phyloP scores from a whole-genome alignment of 2,113 vertebrate genomes.

The Alligator sinensis region DNA sequence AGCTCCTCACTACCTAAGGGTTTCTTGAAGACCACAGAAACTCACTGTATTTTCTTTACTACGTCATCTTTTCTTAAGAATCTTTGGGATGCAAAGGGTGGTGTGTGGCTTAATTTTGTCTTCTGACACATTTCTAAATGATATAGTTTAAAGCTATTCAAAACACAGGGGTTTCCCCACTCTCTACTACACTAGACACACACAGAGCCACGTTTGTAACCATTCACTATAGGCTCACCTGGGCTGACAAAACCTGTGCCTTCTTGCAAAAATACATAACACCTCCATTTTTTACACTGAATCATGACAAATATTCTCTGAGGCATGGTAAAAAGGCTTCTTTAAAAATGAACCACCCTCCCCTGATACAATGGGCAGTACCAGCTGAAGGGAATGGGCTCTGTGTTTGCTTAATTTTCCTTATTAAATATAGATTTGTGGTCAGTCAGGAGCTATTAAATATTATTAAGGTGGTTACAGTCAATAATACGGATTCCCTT shows the following conservation, averaged over 20 bases:
- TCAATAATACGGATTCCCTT: constrained; percentile 66
- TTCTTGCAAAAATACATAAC: constrained; percentile 52
- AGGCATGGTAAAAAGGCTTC: constrained; percentile 8
- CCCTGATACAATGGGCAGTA: constrained; percentile 31
- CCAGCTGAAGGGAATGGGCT: constrained; percentile 54
- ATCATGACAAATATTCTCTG: constrained; percentile 58
- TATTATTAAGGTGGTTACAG: constrained; percentile 67
- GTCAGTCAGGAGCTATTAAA: constrained; percentile 72
- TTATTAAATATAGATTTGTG: constrained; percentile 75
- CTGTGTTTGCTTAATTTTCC: constrained; percentile 71
- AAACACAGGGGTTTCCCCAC: constrained; percentile 13
- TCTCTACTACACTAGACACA: constrained; percentile 13
- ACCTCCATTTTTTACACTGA: not conserved
- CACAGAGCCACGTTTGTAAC: constrained; percentile 2
- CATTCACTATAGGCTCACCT: constrained; percentile 39
- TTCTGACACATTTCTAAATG: constrained; percentile 18
- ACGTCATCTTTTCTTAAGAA: not conserved
- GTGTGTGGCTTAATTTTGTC: not conserved
- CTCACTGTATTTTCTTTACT: not conserved
- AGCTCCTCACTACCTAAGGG: not conserved
- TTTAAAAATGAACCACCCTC: constrained; percentile 31
- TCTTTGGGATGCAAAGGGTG: not conserved
- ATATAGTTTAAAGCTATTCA: not conserved
- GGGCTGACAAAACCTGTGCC: constrained; percentile 53
- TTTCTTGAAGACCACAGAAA: not conserved